Base-by-base conservation (phyloP, 2,888 invertebrate genomes). In the Chirona hameri region DNA sequence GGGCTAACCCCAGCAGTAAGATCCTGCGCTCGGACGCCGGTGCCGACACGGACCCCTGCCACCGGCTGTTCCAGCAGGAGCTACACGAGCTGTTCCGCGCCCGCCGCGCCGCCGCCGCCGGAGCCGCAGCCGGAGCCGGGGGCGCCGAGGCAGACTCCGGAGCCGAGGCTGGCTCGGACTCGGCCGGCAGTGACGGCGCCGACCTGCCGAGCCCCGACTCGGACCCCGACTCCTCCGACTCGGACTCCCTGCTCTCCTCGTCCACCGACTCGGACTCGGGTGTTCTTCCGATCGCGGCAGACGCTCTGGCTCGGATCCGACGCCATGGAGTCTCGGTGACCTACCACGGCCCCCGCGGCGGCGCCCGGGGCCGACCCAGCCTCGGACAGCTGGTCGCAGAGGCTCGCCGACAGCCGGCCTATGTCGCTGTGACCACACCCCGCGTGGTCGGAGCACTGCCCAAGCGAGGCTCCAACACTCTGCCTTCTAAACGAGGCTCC, bases 1-100 rank as follows among this genome's bases (percentile, higher is more conserved):
- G 83, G 10, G 83, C 84, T 12, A 84, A 84, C 60, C 84, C 84
- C 14, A 83, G 83, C 31, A 84, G 84, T 81, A 84, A 84, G 81
- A 84, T 84, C 46, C 57, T 84, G 27, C 83, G 83, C 24, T 84
- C 83, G 69, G 84, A 83, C 81, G 29, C 79, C 7, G 48, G 14
- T 15, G 81, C 5, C 52, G 10, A 14, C 52, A 24, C 27, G 12
- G 39, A 79, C 52, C 48, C 10, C 48, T 29, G 55, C 80, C 55
- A 81, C 57, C 18, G 60, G 31, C 29, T 57, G 29, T 31, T 81
- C 46, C 76, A 76, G 24, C 46, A 46, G 46, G 39, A 76, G 76
- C 76, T 76, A 46, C 76, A 76, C 46, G 24, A 76, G 76, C 76
- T 76, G 46, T 76, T 76, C 46, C 76, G 76, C 46, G 76, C 31